Conservation (phyloP, 2,888 invertebrate species). For the Exephanes ischioxanthus region DNA sequence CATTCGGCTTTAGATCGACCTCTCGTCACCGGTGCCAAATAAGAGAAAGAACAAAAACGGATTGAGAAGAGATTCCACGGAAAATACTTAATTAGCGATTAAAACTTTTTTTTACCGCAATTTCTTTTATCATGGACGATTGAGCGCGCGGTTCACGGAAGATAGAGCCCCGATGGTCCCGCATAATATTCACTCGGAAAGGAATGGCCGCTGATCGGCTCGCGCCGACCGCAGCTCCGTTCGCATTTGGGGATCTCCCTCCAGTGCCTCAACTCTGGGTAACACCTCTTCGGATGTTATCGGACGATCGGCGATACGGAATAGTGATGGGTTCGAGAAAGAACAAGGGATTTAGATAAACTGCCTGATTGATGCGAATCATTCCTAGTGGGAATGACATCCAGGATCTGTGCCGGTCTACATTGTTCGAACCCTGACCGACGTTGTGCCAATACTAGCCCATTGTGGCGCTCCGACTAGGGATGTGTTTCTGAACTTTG, state of each 20-base stretch:
- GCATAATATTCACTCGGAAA: conserved; percentile 37
- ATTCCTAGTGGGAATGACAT: too few relatives aligned
- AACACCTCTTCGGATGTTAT: not conserved
- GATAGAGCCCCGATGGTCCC: conserved; percentile 49
- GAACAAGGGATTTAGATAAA: not conserved
- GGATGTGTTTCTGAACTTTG: too few relatives aligned
- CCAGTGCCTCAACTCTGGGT: not conserved
- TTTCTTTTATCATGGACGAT: conserved; percentile 75
- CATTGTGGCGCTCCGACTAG: too few relatives aligned
- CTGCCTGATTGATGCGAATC: not conserved
- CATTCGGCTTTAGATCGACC: not conserved
- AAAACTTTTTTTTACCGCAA: conserved; percentile 75
- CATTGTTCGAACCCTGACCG: too few relatives aligned
- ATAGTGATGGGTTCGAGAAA: not conserved
- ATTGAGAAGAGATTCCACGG: conserved; percentile 17
- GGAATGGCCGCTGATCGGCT: conserved; percentile 13
- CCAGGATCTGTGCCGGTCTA: too few relatives aligned
- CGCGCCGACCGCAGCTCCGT: not conserved
- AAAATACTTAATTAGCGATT: conserved; percentile 78
- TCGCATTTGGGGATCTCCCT: conserved; percentile 1
- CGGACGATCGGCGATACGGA: not conserved
- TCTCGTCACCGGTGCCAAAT: not conserved
- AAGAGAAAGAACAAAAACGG: not conserved
- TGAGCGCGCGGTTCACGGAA: conserved; percentile 70
- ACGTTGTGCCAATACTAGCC: too few relatives aligned